phyloP scores from a whole-genome alignment of 2,797 vertebrate species.

The Gymnoscopelus braueri region DNA sequence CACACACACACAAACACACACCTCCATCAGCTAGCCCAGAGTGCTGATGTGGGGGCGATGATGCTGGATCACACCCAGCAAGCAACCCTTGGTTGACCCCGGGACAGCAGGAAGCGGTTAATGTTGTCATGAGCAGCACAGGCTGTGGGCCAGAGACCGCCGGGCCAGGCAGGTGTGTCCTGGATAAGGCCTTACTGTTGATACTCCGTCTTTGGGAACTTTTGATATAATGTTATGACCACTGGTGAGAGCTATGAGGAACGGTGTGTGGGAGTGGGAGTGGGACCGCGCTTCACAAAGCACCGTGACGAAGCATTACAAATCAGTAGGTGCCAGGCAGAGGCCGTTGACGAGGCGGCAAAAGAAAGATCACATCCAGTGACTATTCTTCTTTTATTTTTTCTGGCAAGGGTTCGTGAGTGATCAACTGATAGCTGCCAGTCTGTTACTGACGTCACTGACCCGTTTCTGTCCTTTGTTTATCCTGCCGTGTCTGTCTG shows the following conservation, averaged over 20 bases:
- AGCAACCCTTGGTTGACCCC: slow-evolving; percentile 31
- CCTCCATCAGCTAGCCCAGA: slow-evolving; percentile 8
- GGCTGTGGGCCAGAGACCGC: slow-evolving; percentile 54
- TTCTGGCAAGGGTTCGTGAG: slow-evolving; percentile 25
- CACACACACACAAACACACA: slow-evolving; percentile 3
- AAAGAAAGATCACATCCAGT: slow-evolving; percentile 2
- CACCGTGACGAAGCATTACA: slow-evolving; percentile 35
- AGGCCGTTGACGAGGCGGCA: slow-evolving; percentile 34
- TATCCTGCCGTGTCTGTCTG: not conserved
- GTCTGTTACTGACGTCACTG: no score
- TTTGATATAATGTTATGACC: slow-evolving; percentile 62
- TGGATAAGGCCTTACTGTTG: slow-evolving; percentile 51
- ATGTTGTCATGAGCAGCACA: slow-evolving; percentile 40
- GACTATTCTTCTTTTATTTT: not conserved
- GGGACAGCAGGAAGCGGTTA: slow-evolving; percentile 44
- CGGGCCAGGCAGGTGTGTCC: slow-evolving; percentile 64
- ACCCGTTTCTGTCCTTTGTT: no score
- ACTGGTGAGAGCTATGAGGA: slow-evolving; percentile 42
- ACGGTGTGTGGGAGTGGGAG: not conserved
- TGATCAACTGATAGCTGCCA: not conserved
- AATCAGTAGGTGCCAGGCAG: slow-evolving; percentile 28
- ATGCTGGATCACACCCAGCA: slow-evolving; percentile 35
- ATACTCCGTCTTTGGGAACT: slow-evolving; percentile 50
- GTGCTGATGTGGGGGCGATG: slow-evolving; percentile 19
- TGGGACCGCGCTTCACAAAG: not conserved